These are phyloP conservation scores for Piprites chloris DNA, from an alignment of 2,113 vertebrate genomes.

Conservation along the genomic window DNA sequence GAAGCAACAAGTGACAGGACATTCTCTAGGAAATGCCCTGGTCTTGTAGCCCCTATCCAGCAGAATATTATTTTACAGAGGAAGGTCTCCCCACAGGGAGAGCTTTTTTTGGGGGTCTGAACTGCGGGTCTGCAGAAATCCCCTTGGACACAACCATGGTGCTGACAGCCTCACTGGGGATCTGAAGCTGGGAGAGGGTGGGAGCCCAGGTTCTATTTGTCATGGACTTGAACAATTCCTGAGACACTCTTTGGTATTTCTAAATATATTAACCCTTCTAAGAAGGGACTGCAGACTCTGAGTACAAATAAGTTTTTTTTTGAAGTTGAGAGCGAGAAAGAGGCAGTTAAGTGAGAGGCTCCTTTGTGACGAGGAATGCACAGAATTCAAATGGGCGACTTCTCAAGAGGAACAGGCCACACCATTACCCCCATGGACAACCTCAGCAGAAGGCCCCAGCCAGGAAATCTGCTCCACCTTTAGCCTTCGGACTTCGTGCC, in stretches of 20 bases:
- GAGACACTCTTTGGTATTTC: not conserved
- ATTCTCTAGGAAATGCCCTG: not conserved
- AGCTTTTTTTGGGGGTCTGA: not conserved
- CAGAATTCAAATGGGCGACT: not conserved
- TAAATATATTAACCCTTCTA: not conserved
- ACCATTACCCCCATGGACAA: accelerated
- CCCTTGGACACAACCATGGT: accelerated
- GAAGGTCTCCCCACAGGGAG: not conserved
- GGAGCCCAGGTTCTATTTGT: not conserved
- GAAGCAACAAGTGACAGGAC: not conserved
- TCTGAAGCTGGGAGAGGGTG: not conserved
- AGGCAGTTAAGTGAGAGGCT: not conserved
- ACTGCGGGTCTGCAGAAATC: not conserved
- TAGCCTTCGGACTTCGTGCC: constrained; percentile 81
- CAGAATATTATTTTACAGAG: not conserved
- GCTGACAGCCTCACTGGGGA: not conserved
- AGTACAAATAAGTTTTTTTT: not conserved
- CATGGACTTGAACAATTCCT: not conserved
- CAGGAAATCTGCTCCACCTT: constrained; percentile 71
- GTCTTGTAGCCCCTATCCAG: not conserved
- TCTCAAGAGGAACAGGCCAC: not conserved
- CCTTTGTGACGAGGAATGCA: not conserved
- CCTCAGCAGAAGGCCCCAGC: not conserved
- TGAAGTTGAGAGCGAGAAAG: not conserved
- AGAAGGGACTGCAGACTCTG: not conserved